Percentiles rank a stretch among this genome's conserved stretches.
These are phyloP conservation scores for Protobothrops flavoviridis DNA, from an alignment of 2,113 vertebrate genomes.

Conservation along the genomic window DNA sequence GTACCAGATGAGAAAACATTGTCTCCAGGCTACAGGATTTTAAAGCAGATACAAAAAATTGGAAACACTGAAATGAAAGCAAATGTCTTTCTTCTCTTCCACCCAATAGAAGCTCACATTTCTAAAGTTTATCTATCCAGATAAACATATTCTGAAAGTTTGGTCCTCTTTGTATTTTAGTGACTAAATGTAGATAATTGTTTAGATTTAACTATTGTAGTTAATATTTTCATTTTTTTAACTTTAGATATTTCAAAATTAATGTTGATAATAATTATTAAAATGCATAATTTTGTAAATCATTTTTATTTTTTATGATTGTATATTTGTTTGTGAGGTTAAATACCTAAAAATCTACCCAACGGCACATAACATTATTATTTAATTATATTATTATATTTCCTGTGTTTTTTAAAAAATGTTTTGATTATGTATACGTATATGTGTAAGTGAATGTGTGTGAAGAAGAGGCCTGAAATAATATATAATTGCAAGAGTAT, in stretches of 20 bases:
- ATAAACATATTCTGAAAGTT: constrained; percentile 26
- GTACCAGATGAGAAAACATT: accelerated
- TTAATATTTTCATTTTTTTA: background rate
- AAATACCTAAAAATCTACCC: background rate
- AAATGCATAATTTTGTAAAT: background rate
- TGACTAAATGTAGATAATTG: background rate
- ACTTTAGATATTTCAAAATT: background rate
- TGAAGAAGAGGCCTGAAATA: background rate
- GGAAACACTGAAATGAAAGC: accelerated
- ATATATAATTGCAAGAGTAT: background rate
- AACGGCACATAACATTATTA: background rate
- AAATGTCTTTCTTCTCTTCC: background rate
- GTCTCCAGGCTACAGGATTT: background rate
- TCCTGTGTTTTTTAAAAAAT: background rate
- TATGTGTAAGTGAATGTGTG: background rate
- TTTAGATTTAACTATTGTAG: background rate
- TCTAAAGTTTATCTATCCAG: background rate
- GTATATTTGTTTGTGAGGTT: background rate
- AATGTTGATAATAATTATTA: background rate
- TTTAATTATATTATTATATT: background rate
- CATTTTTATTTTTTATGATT: background rate
- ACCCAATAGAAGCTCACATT: background rate
- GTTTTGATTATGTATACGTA: background rate
- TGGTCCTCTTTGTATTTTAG: background rate
- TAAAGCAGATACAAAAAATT: background rate